Percentiles rank a stretch among this genome's conserved stretches.
phyloP scores from a whole-genome alignment of 2,113 vertebrate genomes.

The Erinaceus europaeus region DNA sequence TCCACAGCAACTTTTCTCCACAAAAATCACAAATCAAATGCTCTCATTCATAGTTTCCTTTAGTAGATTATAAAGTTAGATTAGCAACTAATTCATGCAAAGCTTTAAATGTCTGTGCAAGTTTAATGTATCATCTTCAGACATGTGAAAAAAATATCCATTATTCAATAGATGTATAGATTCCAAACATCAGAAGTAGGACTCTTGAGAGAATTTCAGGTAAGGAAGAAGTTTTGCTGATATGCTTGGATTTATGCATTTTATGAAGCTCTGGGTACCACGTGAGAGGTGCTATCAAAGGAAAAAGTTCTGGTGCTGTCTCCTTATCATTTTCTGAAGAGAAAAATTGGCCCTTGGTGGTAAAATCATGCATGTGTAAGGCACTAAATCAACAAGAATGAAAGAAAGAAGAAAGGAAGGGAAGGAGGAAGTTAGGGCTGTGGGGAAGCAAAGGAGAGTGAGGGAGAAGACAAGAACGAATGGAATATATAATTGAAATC shows the following conservation, averaged over 20 bases:
- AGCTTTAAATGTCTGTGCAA: not conserved
- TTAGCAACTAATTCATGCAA: not conserved
- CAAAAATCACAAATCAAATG: not conserved
- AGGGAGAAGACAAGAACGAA: not conserved
- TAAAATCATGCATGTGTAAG: too few relatives aligned
- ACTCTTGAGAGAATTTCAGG: not conserved
- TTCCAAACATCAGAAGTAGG: not conserved
- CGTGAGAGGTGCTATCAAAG: too few relatives aligned
- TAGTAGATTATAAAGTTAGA: constrained; percentile 12
- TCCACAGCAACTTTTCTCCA: not conserved
- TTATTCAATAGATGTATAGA: not conserved
- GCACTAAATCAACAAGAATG: too few relatives aligned
- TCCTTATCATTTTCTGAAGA: too few relatives aligned
- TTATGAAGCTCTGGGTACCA: not conserved
- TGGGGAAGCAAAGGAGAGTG: not conserved
- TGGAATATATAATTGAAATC: not conserved
- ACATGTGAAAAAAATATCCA: not conserved
- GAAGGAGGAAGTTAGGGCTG: too few relatives aligned
- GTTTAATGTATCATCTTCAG: not conserved
- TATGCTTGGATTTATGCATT: not conserved
- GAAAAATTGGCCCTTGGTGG: too few relatives aligned
- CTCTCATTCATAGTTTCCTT: not conserved
- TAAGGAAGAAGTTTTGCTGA: not conserved
- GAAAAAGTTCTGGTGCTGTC: too few relatives aligned
- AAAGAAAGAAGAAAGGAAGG: too few relatives aligned